A percentile compares a stretch with the other conserved stretches of the same genome.
phyloP scores from a whole-genome alignment of 2,113 vertebrate genomes.

The Indri indri region DNA sequence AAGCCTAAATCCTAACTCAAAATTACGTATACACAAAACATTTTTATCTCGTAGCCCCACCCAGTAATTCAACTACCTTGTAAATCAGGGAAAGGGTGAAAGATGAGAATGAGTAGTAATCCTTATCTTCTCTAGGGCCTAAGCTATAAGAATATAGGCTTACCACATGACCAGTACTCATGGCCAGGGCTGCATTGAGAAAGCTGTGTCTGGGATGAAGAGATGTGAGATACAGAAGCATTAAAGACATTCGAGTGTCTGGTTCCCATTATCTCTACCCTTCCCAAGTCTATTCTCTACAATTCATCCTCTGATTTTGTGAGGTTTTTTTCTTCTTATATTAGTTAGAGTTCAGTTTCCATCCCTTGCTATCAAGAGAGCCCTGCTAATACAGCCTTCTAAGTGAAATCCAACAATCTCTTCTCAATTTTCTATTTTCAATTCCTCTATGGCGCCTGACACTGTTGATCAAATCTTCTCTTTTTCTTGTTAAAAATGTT shows the following conservation, averaged over 20 bases:
- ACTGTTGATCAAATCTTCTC: not conserved
- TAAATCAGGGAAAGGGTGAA: not conserved
- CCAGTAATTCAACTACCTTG: not conserved
- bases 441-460: not conserved
- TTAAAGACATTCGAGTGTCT: not conserved
- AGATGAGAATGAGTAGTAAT: not conserved
- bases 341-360: slow-evolving; percentile 31
- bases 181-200: not conserved
- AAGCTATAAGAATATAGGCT: not conserved
- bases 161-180: not conserved
- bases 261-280: not conserved
- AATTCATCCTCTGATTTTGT: not conserved
- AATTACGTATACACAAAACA: not conserved
- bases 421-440: not conserved
- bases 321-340: not conserved
- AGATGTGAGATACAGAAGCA: not conserved
- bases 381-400: not conserved
- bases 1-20: not conserved
- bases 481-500: not conserved
- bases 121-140: not conserved
- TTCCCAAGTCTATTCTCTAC: not conserved
- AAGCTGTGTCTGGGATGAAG: not conserved
- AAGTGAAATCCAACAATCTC: not conserved
- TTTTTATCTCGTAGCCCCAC: not conserved
- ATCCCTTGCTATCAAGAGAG: not conserved